These are phyloP conservation scores for Lobophora halterata DNA, from an alignment of 2,888 invertebrate genomes.

Conservation along the genomic window DNA sequence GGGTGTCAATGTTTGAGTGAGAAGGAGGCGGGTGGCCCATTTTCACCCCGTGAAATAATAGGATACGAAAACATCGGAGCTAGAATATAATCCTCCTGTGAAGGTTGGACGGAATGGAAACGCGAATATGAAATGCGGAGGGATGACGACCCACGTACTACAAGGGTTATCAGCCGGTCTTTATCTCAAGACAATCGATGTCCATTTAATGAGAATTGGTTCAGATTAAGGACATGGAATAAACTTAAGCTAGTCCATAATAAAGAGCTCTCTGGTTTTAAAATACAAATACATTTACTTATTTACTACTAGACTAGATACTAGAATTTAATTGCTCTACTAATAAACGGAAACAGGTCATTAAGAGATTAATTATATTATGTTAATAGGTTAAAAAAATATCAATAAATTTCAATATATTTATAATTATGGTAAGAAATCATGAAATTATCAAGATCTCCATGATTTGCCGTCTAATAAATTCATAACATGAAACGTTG, in stretches of 20 bases:
- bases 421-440: background rate
- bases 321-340: too few relatives aligned
- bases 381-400: too few relatives aligned
- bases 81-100: constrained; percentile 79
- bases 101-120: constrained; percentile 77
- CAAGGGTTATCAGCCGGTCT: constrained; percentile 70
- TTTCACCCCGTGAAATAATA: constrained; percentile 80
- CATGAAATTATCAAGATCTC: too few relatives aligned
- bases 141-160: constrained; percentile 65
- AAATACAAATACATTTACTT: too few relatives aligned
- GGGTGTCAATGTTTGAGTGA: constrained; percentile 59
- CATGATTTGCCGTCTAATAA: background rate
- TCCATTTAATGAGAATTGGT: constrained; percentile 44
- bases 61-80: constrained; percentile 80
- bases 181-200: constrained; percentile 67
- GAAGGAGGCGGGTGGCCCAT: constrained; percentile 75
- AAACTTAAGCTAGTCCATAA: constrained; percentile 17
- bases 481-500: constrained; percentile 20
- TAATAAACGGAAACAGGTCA: too few relatives aligned
- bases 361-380: too few relatives aligned
- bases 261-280: too few relatives aligned
- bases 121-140: constrained; percentile 78
- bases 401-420: background rate
- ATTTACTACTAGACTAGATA: too few relatives aligned
- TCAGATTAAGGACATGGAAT: constrained; percentile 17